These are phyloP conservation scores for Mormyrus iriodes DNA, from an alignment of 2,113 vertebrate species.

Conservation along the genomic window DNA sequence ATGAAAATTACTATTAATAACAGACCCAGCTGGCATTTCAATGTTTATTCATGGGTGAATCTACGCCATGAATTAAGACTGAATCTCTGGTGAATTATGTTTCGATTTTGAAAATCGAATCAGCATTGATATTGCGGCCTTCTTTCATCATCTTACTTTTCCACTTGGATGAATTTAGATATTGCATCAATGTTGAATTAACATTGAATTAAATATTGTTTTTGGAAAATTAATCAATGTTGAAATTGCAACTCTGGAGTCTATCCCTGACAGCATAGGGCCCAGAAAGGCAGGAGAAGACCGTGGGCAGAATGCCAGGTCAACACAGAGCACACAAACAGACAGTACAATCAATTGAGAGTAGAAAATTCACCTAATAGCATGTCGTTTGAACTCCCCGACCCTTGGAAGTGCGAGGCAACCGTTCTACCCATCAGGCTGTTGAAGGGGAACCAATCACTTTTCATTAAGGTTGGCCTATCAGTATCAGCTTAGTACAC, in stretches of 20 bases:
- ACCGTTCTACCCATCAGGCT: neutral
- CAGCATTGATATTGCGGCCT: neutral
- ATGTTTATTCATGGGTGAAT: neutral
- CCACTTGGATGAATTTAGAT: neutral
- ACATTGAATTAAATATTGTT: neutral
- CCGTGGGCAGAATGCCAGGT: too few species aligned
- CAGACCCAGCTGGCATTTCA: neutral
- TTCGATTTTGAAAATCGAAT: neutral
- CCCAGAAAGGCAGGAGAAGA: neutral
- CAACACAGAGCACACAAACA: neutral
- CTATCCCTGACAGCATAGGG: neutral
- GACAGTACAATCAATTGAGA: neutral
- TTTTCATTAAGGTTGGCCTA: neutral
- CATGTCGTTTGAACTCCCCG: neutral
- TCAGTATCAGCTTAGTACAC: neutral
- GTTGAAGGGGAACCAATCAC: neutral
- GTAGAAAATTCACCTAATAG: neutral
- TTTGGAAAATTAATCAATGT: neutral
- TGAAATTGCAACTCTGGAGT: neutral
- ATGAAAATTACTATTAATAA: neutral
- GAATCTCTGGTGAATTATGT: neutral
- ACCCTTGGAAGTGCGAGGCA: neutral
- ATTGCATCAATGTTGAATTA: neutral
- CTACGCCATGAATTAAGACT: neutral
- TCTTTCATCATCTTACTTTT: neutral